These are phyloP conservation scores for Cephalopterus ornatus DNA, from an alignment of 2,113 vertebrate species.

Conservation along the genomic window DNA sequence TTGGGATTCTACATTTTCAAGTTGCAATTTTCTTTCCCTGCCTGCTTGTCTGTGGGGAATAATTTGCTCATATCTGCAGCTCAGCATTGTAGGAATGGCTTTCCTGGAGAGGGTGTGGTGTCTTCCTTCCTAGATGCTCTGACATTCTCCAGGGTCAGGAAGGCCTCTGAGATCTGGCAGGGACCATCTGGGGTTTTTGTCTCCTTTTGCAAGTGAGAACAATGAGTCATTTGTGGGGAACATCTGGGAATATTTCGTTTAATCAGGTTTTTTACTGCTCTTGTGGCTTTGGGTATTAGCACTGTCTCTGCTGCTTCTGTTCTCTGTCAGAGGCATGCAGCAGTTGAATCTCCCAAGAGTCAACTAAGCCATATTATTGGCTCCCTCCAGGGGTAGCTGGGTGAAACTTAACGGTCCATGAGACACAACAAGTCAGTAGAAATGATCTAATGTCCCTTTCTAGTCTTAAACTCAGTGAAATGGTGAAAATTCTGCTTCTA, in stretches of 20 bases:
- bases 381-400: constrained; percentile 45
- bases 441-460: constrained; percentile 52
- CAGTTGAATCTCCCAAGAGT: constrained; percentile 7
- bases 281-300: constrained; percentile 1
- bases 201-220: not conserved
- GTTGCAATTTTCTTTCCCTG: not conserved
- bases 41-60: not conserved
- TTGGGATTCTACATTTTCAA: not conserved
- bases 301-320: not conserved
- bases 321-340: not conserved
- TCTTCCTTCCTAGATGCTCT: not conserved
- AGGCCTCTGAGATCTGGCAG: not conserved
- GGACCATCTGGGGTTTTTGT: not conserved
- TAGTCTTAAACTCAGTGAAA: constrained; percentile 53
- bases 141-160: not conserved
- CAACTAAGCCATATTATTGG: constrained; percentile 15
- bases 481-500: constrained; percentile 30
- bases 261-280: constrained; percentile 14
- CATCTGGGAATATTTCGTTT: constrained; percentile 7
- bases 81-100: not conserved
- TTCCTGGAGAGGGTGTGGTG: not conserved
- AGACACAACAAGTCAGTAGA: constrained; percentile 50
- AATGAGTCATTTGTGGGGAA: not conserved
- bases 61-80: not conserved
- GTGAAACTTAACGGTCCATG: constrained; percentile 44